These are phyloP conservation scores for Phainopepla nitens DNA, from an alignment of 2,113 vertebrate species.

Conservation along the genomic window DNA sequence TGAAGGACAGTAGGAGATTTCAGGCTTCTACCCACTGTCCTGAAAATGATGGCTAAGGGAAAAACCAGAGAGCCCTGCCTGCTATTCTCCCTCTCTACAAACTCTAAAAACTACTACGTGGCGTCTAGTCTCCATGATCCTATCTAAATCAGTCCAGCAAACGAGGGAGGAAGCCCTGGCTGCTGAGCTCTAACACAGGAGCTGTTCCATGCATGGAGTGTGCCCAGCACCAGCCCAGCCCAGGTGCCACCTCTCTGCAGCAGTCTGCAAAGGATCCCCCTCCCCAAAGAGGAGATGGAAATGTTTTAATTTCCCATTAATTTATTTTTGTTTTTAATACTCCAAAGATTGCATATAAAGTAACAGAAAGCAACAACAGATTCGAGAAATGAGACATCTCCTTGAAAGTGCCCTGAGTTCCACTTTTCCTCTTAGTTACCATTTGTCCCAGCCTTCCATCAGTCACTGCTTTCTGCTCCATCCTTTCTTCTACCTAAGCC, in stretches of 20 bases:
- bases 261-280: not conserved
- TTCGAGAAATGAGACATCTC: not conserved
- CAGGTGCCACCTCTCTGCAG: not conserved
- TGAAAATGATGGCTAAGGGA: slow-evolving; percentile 25
- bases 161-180: not conserved
- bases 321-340: not conserved
- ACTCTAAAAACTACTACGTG: not conserved
- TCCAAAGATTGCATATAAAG: not conserved
- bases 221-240: not conserved
- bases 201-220: accelerated
- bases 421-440: not conserved
- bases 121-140: not conserved
- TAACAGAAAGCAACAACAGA: not conserved
- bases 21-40: not conserved
- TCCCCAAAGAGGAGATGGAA: not conserved
- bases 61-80: slow-evolving; percentile 9
- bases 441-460: not conserved
- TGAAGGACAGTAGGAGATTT: not conserved
- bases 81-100: not conserved
- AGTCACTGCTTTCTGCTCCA: not conserved
- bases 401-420: not conserved
- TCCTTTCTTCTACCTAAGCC: not conserved
- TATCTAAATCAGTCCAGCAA: not conserved
- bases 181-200: not conserved
- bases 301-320: not conserved